Evolutionary conservation across 2,113 vertebrate species (phyloP).

Genomic region (Malurus cyaneus): DNA sequence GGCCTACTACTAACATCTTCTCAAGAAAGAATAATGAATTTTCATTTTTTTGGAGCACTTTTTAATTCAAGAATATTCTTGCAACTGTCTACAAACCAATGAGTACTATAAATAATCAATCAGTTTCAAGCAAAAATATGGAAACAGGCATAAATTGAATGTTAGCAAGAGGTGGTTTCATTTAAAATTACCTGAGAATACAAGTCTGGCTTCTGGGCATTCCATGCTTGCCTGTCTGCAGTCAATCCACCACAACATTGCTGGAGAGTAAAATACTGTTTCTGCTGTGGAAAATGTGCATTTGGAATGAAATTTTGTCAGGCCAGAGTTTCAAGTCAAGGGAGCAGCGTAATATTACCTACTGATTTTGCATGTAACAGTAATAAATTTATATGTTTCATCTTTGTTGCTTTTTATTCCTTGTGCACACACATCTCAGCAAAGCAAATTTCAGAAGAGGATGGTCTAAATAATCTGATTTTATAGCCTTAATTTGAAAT

Average conservation of each 20-base stretch:
- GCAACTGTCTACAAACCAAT: neutral
- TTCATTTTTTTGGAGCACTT: neutral
- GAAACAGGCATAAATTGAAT: neutral
- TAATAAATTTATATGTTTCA: neutral
- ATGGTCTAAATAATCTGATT: neutral
- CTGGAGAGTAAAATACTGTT: neutral
- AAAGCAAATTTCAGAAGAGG: neutral
- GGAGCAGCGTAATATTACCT: neutral
- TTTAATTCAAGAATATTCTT: neutral
- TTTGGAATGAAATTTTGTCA: neutral
- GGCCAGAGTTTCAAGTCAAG: neutral
- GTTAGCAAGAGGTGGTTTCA: neutral
- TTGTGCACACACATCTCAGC: neutral
- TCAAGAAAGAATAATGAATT: neutral
- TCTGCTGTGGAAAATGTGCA: neutral
- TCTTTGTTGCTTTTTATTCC: accelerated
- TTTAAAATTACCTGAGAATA: neutral
- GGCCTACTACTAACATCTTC: neutral
- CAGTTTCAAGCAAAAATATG: neutral
- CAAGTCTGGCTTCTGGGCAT: neutral
- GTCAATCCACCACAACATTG: accelerated
- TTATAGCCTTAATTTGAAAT: neutral
- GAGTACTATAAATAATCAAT: neutral
- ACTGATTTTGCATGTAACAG: neutral
- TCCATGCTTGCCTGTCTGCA: accelerated